Evolutionary conservation across 2,113 vertebrate genomes (phyloP), one percentile per base, ranked within the genome.

Genomic region (Myodes glareolus): DNA sequence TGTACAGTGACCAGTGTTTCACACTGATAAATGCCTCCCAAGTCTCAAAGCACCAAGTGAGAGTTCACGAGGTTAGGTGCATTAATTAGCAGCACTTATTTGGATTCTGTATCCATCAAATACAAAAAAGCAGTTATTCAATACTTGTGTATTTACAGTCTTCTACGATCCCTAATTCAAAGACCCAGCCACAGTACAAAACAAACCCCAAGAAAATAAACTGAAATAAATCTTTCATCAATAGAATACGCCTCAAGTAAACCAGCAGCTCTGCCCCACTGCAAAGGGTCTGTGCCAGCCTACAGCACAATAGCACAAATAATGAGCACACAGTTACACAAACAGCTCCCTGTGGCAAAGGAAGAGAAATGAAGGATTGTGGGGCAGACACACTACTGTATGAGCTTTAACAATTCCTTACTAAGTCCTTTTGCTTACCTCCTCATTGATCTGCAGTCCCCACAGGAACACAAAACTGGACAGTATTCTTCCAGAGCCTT

Each of bases 61-160:
- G 92, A 94, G 95, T 92, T 97, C 90, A 78, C 45, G 70, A 89
- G 94, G 96, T 95, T 90, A 96, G 91, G 86, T 2, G 6, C 94
- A 92, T 96, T 96, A 94, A 97, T 97, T 97, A 98, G 94, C 85
- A 72, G 68, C 5, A 91, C 82, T 92, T 96, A 94, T 90, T 42
- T 96, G 93, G 95, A 96, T 94, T 96, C 97, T 81, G 87, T 73
- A 90, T 84, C 93, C 95, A 96, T 94, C 96, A 95, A 97, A 92
- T 50, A 89, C 73, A 97, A 96, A 90, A 90, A 96, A 96, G 94
- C 97, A 90, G 92, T 92, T 92, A 95, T 88, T 96, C 94, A 97
- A 92, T 95, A 95, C 95, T 91, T 95, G 93, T 84, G 47, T 96
- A 76, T 97, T 91, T 88, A 82, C 90, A 96, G 92, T 88, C 61